Evolutionary conservation across 2,797 vertebrate species (phyloP), one percentile per base, ranked within the genome.

Genomic region (Salarias fasciatus): DNA sequence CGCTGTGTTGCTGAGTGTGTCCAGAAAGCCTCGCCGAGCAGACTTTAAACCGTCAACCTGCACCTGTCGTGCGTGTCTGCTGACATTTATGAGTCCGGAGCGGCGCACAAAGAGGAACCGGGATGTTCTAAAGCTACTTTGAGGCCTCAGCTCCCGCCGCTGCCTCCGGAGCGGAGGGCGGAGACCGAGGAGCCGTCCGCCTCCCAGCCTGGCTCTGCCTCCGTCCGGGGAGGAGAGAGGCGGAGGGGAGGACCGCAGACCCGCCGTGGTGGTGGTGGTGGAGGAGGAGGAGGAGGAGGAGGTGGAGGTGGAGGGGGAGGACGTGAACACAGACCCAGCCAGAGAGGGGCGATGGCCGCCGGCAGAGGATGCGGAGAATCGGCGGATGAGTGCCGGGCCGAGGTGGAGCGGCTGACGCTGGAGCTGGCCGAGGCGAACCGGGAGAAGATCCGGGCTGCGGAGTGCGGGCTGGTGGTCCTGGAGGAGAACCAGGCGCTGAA

Each of bases 401-500:
- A 98, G 87, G 94, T 98, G 75, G 94, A 96, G 84, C 85, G 96
- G 69, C 91, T 99, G 77, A 95, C 91, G 72, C 93, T 92, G 75
- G 96, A 99, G 84, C 95, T 99, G 69, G 91, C 94, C 1, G 96
- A 99, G 58, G 96, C 97, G 6, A 99, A 96, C 90, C 93, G 95
- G 77, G 96, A 99, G 91, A 99, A 99, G 92, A 96, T 98, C 86
- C 85, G 96, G 82, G 97, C 96, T 44, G 97, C 97, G 4, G 96
- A 99, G 85, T 99, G 97, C 67, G 97, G 97, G 51, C 91, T 99
- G 86, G 97, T 94, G 68, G 96, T 99, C 47, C 91, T 99, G 91
- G 97, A 99, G 82, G 97, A 99, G 92, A 99, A 99, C 90, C 96
- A 98, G 90, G 90, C 91, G 45, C 94, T 99, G 77, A 98, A 99